These are phyloP conservation scores for Aphelocoma coerulescens DNA, from an alignment of 2,113 vertebrate species.

Conservation along the genomic window DNA sequence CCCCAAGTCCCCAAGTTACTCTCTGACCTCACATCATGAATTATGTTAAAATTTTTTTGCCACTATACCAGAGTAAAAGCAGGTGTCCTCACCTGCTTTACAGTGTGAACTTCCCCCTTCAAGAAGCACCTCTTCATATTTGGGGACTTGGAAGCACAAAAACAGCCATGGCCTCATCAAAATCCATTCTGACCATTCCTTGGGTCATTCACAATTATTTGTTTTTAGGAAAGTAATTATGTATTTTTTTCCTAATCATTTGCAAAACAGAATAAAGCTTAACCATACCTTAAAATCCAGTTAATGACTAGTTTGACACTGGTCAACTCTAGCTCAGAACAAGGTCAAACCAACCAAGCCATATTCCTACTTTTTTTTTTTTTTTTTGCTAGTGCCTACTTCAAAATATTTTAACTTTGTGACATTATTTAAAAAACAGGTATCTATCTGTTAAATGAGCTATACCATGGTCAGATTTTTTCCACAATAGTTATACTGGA, in stretches of 20 bases:
- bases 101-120: accelerated
- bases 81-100: background rate
- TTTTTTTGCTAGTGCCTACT: background rate
- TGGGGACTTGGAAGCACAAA: background rate
- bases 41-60: background rate
- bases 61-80: background rate
- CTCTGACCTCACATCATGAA: background rate
- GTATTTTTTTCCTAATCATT: background rate
- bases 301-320: background rate
- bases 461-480: background rate
- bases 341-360: background rate
- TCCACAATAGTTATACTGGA: background rate
- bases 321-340: background rate
- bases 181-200: background rate
- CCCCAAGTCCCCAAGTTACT: too few species aligned
- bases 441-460: background rate
- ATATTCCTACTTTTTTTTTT: background rate
- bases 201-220: background rate
- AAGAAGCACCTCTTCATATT: background rate
- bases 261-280: background rate
- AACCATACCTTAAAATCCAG: background rate
- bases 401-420: background rate
- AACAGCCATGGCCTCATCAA: background rate
- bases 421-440: background rate
- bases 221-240: background rate